Evolutionary conservation across 2,797 vertebrate genomes (phyloP), one percentile per base, ranked within the genome.

Genomic region (Silurus aristotelis): DNA sequence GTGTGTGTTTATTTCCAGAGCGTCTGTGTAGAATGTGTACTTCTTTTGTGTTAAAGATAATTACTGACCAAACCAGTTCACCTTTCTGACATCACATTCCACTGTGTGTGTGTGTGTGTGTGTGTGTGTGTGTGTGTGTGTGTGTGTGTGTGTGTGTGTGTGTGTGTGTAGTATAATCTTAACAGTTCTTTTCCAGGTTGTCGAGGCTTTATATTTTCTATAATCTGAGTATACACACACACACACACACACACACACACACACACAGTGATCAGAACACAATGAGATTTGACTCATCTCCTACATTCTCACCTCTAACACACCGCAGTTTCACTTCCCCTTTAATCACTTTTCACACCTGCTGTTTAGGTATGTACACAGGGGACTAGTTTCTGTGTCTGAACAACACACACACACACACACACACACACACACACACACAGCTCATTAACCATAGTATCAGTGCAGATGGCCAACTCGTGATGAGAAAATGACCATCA

Each of bases 1-100:
- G 9, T 48, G 48, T 48, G 48, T 72, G 43, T 73, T 52, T n/a
- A 52, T 52, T 46, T 48, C 20, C 68, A 2, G 7, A 6, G 10
- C 12, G 4, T 73, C 71, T 6, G 17, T 73, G 71, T 52, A 52
- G 2, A 55, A 55, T 3, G 20, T 48, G 72, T 15, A 25, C 79
- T 81, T 22, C 48, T 48, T 38, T 12, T 55, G 6, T 55, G 52
- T 31, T 22, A 22, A 31, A 31, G 10, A 22, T 38, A 6, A 22
- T 48, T 55, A 43, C 82, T 76, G 43, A 87, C 83, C 72, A 7
- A 84, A 84, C 83, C 83, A 61, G 61, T 87, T 82, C 60, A 63
- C 6, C 31, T 84, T 48, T 83, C 48, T 72, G 17, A 25, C 25
- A 56, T 43, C 56, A 20, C 82, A 80, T 83, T 87, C 85, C 76